Conservation (phyloP, 1,140 invertebrate genomes). For the Gonioctena quinquepunctata region DNA sequence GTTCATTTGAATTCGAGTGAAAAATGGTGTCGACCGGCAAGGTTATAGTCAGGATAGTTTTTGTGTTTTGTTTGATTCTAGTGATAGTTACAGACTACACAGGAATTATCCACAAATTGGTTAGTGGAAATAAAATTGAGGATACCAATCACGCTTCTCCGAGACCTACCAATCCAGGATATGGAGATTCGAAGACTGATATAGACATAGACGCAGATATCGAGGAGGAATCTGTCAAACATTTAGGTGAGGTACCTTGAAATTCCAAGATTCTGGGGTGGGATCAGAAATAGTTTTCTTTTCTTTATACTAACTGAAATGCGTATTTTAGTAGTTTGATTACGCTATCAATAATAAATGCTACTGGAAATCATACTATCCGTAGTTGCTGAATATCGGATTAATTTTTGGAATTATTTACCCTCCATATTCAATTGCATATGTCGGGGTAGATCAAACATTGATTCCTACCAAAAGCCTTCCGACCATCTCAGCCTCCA, state of each 20-base stretch:
- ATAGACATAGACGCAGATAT: conserved; percentile 55
- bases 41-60: conserved; percentile 46
- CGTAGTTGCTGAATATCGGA: too few species aligned
- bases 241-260: conserved; percentile 47
- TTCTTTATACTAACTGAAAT: too few species aligned
- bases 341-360: too few species aligned
- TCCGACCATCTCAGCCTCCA: too few species aligned
- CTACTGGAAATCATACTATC: too few species aligned
- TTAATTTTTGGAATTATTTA: too few species aligned
- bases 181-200: conserved; percentile 51
- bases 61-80: conserved; percentile 47
- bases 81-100: conserved; percentile 50
- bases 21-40: conserved; percentile 45
- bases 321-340: too few species aligned
- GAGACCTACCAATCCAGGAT: conserved; percentile 51
- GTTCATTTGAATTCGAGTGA: not conserved
- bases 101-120: conserved; percentile 46
- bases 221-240: conserved; percentile 50
- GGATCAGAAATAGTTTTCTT: too few species aligned
- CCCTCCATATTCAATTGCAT: too few species aligned
- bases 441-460: too few species aligned
- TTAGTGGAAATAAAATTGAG: conserved; percentile 43
- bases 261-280: too few species aligned
- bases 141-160: conserved; percentile 32
- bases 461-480: too few species aligned